phyloP scores from a whole-genome alignment of 2,113 vertebrate species.

The Corythaixoides concolor region DNA sequence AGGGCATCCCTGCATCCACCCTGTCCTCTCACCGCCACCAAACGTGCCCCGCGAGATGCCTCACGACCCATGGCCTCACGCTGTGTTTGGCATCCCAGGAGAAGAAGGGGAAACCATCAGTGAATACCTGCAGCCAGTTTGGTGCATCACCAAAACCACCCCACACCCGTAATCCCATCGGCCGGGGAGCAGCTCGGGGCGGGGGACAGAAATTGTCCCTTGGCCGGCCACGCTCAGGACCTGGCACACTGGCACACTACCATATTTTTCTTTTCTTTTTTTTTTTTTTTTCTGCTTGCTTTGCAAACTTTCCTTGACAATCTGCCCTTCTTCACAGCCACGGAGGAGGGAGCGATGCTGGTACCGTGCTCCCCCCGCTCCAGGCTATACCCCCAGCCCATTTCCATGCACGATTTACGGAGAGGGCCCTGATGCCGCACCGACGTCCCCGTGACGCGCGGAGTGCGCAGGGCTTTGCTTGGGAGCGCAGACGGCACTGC shows the following conservation, averaged over 20 bases:
- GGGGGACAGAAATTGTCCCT: background rate
- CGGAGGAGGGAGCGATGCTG: fast-evolving
- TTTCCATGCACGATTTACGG: fast-evolving
- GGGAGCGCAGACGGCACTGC: background rate
- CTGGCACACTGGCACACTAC: background rate
- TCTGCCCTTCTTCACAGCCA: background rate
- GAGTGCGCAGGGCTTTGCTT: background rate
- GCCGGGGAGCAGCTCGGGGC: background rate
- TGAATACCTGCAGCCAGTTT: background rate
- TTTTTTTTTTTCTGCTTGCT: fast-evolving
- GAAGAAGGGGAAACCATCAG: background rate
- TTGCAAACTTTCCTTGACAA: background rate
- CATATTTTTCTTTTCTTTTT: fast-evolving
- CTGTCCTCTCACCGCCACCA: background rate
- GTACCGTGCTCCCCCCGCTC: background rate
- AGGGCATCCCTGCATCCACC: background rate
- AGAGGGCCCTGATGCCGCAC: background rate
- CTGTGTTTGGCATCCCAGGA: background rate
- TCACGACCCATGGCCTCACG: fast-evolving
- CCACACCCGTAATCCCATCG: background rate
- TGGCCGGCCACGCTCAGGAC: fast-evolving
- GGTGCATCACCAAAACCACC: background rate
- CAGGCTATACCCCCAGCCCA: background rate
- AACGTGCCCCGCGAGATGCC: background rate
- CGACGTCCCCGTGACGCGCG: fast-evolving